phyloP scores from a whole-genome alignment of 2,888 invertebrate species.

The Tolmerus cingulatus region DNA sequence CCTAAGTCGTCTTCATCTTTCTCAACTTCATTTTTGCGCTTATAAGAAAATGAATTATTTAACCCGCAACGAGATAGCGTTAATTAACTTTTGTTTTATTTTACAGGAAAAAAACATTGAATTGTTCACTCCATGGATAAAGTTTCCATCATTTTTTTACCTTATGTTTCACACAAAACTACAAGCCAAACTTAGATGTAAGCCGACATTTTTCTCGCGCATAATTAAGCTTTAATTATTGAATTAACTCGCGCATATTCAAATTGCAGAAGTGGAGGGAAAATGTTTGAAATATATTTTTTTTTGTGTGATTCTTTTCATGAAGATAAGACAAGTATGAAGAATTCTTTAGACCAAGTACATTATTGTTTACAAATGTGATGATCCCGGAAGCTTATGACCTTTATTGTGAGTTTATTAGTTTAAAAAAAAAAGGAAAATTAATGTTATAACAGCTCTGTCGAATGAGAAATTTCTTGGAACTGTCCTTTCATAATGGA shows the following conservation, averaged over 20 bases:
- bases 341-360: neutral
- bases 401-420: neutral
- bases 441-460: neutral
- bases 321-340: neutral
- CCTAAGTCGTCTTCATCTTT: neutral
- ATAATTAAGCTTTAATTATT: neutral
- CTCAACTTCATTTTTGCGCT: neutral
- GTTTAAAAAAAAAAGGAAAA: neutral
- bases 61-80: neutral
- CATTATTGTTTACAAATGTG: neutral
- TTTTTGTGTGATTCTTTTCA: neutral
- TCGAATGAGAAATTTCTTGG: neutral
- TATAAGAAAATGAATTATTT: slow-evolving; percentile 25
- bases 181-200: neutral
- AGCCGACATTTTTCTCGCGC: neutral
- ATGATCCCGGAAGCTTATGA: neutral
- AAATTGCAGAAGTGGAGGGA: neutral
- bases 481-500: neutral
- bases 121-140: neutral
- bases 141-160: neutral
- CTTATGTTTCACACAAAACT: neutral
- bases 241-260: neutral
- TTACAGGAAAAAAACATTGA: neutral
- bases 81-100: slow-evolving; percentile 2
- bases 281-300: neutral